Percentiles rank a stretch among this genome's conserved stretches.
Conservation (phyloP, 2,113 vertebrate species). For the Tinamus guttatus region DNA sequence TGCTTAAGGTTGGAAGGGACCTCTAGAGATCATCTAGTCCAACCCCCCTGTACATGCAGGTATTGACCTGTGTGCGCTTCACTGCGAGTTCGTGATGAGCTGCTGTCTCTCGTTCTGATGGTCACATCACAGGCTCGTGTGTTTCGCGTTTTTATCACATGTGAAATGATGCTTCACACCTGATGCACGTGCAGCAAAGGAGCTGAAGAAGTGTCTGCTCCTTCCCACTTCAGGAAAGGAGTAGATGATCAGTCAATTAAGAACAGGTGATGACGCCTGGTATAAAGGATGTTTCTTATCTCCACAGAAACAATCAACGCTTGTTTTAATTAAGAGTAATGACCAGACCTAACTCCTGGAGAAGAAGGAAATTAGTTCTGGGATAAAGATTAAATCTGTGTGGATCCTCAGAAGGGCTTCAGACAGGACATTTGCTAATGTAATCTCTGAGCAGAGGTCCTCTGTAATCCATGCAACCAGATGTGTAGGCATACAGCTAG, state of each 20-base stretch:
- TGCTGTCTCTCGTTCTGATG: neutral
- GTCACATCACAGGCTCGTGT: neutral
- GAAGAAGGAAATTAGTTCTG: neutral
- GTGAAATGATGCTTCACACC: neutral
- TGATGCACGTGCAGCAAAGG: neutral
- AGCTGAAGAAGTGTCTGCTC: neutral
- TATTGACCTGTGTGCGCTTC: neutral
- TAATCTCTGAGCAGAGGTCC: neutral
- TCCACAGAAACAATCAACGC: neutral
- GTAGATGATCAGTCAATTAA: neutral
- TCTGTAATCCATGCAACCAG: neutral
- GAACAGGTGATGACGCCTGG: neutral
- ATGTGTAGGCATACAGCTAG: neutral
- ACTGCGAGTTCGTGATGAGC: rapidly evolving
- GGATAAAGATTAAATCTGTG: neutral
- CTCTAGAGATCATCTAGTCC: too few species aligned
- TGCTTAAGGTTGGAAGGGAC: too few species aligned
- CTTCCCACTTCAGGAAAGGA: neutral
- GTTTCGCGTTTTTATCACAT: neutral
- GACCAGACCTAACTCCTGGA: neutral
- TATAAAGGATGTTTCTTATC: neutral
- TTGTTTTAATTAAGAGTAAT: neutral
- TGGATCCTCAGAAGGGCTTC: neutral
- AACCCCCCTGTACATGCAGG: too few species aligned
- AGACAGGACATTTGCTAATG: neutral